These are phyloP conservation scores for Mormoops blainvillei DNA, from an alignment of 2,113 vertebrate genomes.

Conservation along the genomic window DNA sequence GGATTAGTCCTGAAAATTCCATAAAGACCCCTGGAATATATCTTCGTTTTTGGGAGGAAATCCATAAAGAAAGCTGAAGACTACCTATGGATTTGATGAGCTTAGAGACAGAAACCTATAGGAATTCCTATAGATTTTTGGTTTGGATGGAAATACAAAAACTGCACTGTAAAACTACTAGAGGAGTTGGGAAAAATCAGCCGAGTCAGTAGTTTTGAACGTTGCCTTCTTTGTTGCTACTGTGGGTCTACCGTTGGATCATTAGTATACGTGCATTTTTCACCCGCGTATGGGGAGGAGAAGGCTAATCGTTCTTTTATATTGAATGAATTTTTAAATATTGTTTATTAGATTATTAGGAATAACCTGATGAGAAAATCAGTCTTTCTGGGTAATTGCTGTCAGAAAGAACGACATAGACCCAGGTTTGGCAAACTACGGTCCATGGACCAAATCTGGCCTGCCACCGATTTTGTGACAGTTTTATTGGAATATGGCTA, in stretches of 20 bases:
- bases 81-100: not conserved
- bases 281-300: not conserved
- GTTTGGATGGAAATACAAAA: not conserved
- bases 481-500: not conserved
- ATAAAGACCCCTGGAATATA: not conserved
- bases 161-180: not conserved
- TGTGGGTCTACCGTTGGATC: not conserved
- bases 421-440: not conserved
- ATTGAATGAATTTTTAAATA: not conserved
- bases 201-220: not conserved
- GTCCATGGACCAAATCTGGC: not conserved
- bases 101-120: not conserved
- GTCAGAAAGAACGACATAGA: not conserved
- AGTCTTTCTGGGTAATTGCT: not conserved
- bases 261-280: not conserved
- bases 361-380: not conserved
- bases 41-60: not conserved
- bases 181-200: not conserved
- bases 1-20: not conserved
- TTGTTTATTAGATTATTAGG: not conserved
- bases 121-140: not conserved
- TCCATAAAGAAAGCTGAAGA: not conserved
- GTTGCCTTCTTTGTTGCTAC: not conserved
- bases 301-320: not conserved
- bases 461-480: not conserved